phyloP scores from a whole-genome alignment of 2,113 vertebrate genomes.

The Prunella himalayana region DNA sequence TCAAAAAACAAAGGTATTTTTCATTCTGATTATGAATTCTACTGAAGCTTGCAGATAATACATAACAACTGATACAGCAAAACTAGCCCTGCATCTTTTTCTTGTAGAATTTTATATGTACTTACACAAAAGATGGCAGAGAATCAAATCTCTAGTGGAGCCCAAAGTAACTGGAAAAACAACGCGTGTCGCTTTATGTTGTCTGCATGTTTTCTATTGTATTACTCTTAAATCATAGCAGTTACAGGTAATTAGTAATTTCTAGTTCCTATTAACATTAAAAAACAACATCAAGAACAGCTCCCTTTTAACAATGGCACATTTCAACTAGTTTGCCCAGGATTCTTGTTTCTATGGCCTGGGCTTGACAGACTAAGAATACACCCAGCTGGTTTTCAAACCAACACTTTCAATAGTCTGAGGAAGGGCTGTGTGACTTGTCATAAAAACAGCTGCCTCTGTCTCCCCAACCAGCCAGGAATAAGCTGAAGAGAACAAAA shows the following conservation, averaged over 20 bases:
- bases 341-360: conserved; percentile 61
- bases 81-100: background rate
- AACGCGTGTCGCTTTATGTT: accelerated
- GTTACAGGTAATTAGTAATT: conserved; percentile 59
- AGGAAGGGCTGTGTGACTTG: conserved; percentile 64
- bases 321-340: conserved; percentile 58
- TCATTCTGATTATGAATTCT: background rate
- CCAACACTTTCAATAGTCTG: conserved; percentile 59
- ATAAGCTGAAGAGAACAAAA: conserved; percentile 80
- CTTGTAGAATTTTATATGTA: background rate
- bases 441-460: conserved; percentile 77
- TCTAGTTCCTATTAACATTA: conserved; percentile 42
- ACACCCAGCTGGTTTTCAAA: conserved; percentile 75
- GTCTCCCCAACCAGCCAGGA: conserved; percentile 77
- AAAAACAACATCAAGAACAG: conserved; percentile 56
- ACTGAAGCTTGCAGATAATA: background rate
- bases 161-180: background rate
- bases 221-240: conserved; percentile 38
- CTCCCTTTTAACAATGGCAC: conserved; percentile 38
- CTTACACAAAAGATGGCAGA: background rate
- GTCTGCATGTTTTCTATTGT: background rate
- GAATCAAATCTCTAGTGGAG: background rate
- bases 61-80: background rate
- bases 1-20: background rate
- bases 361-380: conserved; percentile 68